Base-by-base conservation (phyloP, 2,888 invertebrate genomes). In the Chesias legatella region DNA sequence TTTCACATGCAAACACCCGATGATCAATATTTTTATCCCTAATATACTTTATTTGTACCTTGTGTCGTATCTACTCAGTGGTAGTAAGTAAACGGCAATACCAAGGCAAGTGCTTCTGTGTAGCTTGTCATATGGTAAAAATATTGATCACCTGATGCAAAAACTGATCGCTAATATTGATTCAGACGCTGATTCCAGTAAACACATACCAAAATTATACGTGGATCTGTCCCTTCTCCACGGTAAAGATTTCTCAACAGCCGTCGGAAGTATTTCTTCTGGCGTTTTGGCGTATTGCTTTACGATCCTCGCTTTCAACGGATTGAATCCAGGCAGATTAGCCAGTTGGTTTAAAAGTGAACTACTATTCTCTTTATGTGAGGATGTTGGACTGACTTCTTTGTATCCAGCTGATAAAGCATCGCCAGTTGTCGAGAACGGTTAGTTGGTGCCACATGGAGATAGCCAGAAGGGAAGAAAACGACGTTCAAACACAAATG, bases 191-290 rank as follows among this genome's bases (percentile, higher is more conserved):
- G 58, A 67, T 53, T 60, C 58, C 59, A 68, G 56, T 68, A 72
- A 77, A 77, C 73, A 89, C 91, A 90, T 93, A 93, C 93, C 93
- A 86, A 91, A 90, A 81, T 91, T 91, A 78, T 91, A 91, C 83
- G 90, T 91, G 86, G 91, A 91, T 82, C 90, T 90, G 84, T 93
- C 93, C 77, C 92, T 90, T 80, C 94, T 92, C 96, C 96, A 96
- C 71, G 96, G 96, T 79, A 95, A 91, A 62, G 93, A 92, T 79
- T 92, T 91, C 89, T 95, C 95, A 75, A 94, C 93, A 67, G 93
- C 92, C 63, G 94, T 94, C 63, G 93, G 92, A 65, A 91, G 90
- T 68, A 91, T 89, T 56, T 91, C 91, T 73, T 90, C 90, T 36
- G 89, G 88, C 56, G 89, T 89, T 79, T 89, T 88, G 77, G 91